phyloP scores from a whole-genome alignment of 2,888 invertebrate species.

The Tipula unca region DNA sequence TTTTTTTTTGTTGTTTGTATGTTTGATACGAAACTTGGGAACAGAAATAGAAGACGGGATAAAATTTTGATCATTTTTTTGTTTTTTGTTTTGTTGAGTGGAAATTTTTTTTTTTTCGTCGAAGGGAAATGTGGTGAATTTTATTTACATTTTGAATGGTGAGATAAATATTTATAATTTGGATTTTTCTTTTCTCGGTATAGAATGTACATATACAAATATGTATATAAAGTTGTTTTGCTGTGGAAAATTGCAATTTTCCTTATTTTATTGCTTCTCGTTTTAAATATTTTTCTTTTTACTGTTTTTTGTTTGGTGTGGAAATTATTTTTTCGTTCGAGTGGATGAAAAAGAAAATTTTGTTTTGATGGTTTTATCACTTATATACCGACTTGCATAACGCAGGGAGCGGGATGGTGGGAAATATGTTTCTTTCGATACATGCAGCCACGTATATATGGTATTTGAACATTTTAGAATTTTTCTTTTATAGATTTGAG shows the following conservation, averaged over 20 bases:
- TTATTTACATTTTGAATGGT: slow-evolving; percentile 14
- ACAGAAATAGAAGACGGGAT: background rate
- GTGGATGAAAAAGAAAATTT: background rate
- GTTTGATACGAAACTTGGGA: background rate
- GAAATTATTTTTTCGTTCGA: background rate
- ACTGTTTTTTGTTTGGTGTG: background rate
- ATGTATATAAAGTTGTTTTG: background rate
- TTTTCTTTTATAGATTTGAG: too few species aligned
- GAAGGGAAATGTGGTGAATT: background rate
- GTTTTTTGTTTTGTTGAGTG: background rate
- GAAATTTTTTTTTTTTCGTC: background rate
- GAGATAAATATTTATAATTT: slow-evolving; percentile 14
- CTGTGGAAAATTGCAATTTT: background rate
- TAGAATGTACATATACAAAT: background rate
- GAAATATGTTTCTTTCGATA: too few species aligned
- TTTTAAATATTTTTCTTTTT: background rate
- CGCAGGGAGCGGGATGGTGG: too few species aligned
- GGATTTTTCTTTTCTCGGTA: background rate
- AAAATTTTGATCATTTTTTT: background rate
- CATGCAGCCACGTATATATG: too few species aligned
- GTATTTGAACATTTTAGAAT: too few species aligned
- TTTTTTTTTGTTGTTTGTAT: background rate
- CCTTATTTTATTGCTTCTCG: background rate
- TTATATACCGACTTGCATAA: background rate
- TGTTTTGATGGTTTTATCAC: background rate